Percentiles rank a stretch among this genome's conserved stretches.
Evolutionary conservation across 2,113 vertebrate species (phyloP).

Genomic region (Tiliqua scincoides): DNA sequence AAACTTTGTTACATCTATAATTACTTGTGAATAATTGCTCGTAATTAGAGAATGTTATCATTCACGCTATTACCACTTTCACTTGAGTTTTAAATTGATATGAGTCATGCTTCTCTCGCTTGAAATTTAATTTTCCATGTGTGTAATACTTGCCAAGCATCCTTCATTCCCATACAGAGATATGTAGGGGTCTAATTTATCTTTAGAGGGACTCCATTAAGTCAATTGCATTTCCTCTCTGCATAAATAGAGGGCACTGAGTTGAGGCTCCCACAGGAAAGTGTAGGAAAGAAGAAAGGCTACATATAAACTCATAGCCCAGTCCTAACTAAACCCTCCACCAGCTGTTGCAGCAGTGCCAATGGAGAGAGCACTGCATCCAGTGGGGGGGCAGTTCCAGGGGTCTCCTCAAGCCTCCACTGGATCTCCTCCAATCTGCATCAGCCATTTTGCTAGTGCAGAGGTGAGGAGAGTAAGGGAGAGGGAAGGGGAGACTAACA

Average conservation of each 20-base stretch:
- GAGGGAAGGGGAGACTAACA: no score
- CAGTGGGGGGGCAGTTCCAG: no score
- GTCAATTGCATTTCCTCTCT: conserved; percentile 47
- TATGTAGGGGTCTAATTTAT: conserved; percentile 49
- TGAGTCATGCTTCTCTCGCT: conserved; percentile 59
- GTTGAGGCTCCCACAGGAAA: conserved; percentile 41
- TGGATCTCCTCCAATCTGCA: no score
- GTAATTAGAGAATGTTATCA: conserved; percentile 64
- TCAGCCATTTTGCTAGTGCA: no score
- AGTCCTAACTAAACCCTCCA: no score
- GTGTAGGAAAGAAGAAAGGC: conserved; percentile 16
- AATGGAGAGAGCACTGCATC: no score
- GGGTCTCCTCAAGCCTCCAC: no score
- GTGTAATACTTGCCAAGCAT: conserved; percentile 40
- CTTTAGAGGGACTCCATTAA: conserved; percentile 49
- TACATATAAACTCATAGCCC: conserved; percentile 8
- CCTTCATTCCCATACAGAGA: conserved; percentile 47
- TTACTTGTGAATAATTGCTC: conserved; percentile 69
- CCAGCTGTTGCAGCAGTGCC: no score
- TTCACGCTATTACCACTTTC: conserved; percentile 58
- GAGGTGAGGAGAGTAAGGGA: no score
- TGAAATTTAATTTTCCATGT: conserved; percentile 63
- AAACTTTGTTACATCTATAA: conserved; percentile 68
- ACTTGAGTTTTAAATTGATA: conserved; percentile 64
- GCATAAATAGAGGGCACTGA: conserved; percentile 46